Evolutionary conservation across 2,797 vertebrate genomes (phyloP), one percentile per base, ranked within the genome.

Genomic region (Intellagama lesueurii): DNA sequence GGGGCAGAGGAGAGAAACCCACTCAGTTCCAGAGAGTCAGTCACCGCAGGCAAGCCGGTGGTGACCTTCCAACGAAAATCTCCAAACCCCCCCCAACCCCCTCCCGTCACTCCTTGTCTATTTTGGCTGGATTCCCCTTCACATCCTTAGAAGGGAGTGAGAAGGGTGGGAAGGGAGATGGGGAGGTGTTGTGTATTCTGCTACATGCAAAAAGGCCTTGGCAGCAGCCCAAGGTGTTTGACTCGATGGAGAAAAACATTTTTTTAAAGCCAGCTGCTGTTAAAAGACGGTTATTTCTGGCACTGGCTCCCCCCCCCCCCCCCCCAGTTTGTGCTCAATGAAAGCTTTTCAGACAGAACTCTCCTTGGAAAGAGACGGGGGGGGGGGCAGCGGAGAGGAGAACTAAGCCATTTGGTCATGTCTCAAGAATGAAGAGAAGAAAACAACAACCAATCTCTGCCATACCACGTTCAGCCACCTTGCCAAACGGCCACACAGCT

Each of bases 251-350:
- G 44, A 70, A 40, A 77, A 30, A 76, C 7, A 76, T n/a, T 69
- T 40, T 70, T 56, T 56, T 56, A 28, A 85, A 89, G 88, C 66
- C 88, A 85, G 82, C 76, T 85, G 88, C 83, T 85, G 82, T 78
- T 73, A 85, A 52, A 52, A 49, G 49, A 32, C 32, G 73, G 40
- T 72, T 89, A 85, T 89, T 89, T 80, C 68, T 80, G 88, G 88
- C 76, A 56, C 76, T 0, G 32, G 28, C 47, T 24, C 11, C 2
- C 44, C 12, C 9, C 17, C 7, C 35, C 26, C 17, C 22, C 14
- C 11, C 32, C 60, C 35, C 28, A 30, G 44, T 30, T 22, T 72
- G 75, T 26, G 3, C 75, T 80, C 35, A 35, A 76, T 80, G 80
- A 81, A 69, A 68, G 78, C 89, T 81, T 80, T 84, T 87, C 49